Evolutionary conservation across 2,113 vertebrate species (phyloP).

Genomic region (Rafetus swinhoei): DNA sequence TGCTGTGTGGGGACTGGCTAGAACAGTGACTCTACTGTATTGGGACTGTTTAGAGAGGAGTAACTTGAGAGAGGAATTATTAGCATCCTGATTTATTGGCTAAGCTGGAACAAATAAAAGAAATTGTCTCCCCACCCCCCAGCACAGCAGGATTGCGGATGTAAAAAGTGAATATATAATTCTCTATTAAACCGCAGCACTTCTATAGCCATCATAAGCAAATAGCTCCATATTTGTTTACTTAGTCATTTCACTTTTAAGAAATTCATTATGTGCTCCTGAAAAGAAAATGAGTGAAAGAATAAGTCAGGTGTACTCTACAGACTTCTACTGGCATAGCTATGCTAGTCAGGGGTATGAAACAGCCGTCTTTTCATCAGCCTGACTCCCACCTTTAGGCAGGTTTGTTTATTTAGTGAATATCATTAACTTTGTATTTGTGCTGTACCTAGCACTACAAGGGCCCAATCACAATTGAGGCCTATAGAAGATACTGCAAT

Average conservation of each 20-base stretch:
- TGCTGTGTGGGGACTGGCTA: background rate
- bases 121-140: background rate
- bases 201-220: conserved; percentile 67
- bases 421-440: background rate
- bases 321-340: background rate
- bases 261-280: conserved; percentile 59
- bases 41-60: background rate
- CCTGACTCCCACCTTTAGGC: background rate
- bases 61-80: conserved; percentile 31
- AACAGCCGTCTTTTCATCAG: background rate
- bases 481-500: background rate
- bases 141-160: conserved; percentile 67
- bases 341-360: background rate
- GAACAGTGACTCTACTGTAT: background rate
- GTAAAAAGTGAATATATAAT: conserved; percentile 46
- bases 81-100: conserved; percentile 32
- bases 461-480: background rate
- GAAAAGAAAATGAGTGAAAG: conserved; percentile 32
- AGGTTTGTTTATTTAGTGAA: background rate
- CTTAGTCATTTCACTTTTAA: conserved; percentile 65
- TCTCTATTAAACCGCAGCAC: conserved; percentile 42
- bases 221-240: conserved; percentile 67
- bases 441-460: background rate
- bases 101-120: conserved; percentile 19
- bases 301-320: fast-evolving